Percentiles rank a stretch among this genome's conserved stretches.
Conservation (phyloP, 1,140 invertebrate genomes). For the Papilio helenus region DNA sequence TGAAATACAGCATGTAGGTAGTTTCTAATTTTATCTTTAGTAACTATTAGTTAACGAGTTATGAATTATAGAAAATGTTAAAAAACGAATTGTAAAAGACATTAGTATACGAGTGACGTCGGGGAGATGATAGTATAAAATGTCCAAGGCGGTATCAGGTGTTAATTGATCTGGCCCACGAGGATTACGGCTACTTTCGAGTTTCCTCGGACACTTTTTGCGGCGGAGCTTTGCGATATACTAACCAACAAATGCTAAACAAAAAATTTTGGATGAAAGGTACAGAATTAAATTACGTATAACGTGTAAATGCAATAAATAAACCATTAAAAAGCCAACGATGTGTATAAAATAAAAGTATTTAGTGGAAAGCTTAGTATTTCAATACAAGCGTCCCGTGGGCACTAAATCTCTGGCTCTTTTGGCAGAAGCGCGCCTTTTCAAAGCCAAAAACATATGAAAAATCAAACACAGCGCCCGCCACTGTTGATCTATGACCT, state of each 20-base stretch:
- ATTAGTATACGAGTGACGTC: no score
- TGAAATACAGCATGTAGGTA: no score
- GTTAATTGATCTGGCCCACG: constrained; percentile 39
- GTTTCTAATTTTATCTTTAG: neutral
- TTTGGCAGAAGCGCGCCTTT: constrained; percentile 42
- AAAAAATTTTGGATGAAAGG: no score
- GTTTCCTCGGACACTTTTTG: constrained; percentile 35
- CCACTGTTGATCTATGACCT: constrained; percentile 53
- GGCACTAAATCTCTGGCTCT: constrained; percentile 42
- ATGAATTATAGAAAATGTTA: no score
- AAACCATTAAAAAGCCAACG: constrained; percentile 4
- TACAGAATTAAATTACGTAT: neutral
- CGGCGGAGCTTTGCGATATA: constrained; percentile 21
- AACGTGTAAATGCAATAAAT: neutral
- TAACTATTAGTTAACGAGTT: neutral
- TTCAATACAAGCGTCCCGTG: constrained; percentile 26
- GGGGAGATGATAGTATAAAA: neutral
- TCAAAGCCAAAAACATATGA: constrained; percentile 54
- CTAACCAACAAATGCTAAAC: neutral
- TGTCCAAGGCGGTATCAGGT: neutral
- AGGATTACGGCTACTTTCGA: constrained; percentile 41
- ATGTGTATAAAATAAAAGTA: constrained; percentile 26
- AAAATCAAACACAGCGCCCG: constrained; percentile 55
- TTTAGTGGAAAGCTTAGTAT: constrained; percentile 20
- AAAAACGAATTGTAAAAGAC: no score